Evolutionary conservation across 2,888 invertebrate species (phyloP).

Genomic region (Eristalinus aeneus): DNA sequence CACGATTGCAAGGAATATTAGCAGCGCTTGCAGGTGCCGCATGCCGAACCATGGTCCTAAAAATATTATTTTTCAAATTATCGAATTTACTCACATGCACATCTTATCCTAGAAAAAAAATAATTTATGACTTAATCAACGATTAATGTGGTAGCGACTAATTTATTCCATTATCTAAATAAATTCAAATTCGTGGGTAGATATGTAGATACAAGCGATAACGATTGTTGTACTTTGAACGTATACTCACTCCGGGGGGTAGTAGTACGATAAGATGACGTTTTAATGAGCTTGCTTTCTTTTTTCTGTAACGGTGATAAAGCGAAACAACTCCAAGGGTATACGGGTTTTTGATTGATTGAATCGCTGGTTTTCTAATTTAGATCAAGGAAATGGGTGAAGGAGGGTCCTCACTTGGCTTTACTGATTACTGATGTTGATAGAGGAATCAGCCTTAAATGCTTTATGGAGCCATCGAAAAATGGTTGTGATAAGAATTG

Average conservation of each 20-base stretch:
- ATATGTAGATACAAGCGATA: background rate
- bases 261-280: background rate
- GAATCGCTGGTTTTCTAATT: background rate
- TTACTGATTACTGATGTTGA: background rate
- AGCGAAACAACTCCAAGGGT: background rate
- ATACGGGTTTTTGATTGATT: background rate
- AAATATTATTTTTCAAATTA: slow-evolving; percentile 71
- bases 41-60: slow-evolving; percentile 82
- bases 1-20: slow-evolving; percentile 84
- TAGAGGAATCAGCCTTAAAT: too few relatives aligned
- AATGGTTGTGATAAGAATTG: too few relatives aligned
- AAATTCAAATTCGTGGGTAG: background rate
- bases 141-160: background rate
- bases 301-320: background rate
- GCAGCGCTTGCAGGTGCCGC: slow-evolving; percentile 84
- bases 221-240: background rate
- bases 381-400: background rate
- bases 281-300: background rate
- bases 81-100: background rate
- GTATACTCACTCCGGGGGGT: background rate
- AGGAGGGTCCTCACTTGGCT: background rate
- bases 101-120: background rate
- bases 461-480: background rate
- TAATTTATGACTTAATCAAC: background rate
- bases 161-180: background rate